phyloP scores from a whole-genome alignment of 2,113 vertebrate genomes.

The Austrofundulus limnaeus region DNA sequence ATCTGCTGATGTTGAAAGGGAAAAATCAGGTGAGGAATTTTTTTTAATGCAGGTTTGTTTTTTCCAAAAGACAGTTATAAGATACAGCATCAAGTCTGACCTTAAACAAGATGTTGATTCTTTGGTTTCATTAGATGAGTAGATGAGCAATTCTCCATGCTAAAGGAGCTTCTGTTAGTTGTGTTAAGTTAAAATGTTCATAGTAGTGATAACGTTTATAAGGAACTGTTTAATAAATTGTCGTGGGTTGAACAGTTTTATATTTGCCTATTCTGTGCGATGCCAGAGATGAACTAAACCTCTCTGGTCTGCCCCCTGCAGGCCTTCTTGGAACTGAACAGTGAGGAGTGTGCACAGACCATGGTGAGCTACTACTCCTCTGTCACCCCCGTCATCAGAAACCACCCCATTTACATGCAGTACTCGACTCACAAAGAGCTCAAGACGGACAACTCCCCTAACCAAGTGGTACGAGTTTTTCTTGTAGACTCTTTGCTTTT shows the following conservation, averaged over 20 bases:
- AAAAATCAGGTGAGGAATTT: slow-evolving; percentile 90
- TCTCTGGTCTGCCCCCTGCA: slow-evolving; percentile 45
- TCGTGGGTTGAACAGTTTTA: neutral
- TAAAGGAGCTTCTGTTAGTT: neutral
- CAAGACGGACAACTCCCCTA: slow-evolving; percentile 94
- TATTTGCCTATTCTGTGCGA: too few relatives aligned
- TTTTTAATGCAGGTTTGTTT: neutral
- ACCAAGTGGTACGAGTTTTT: slow-evolving; percentile 87
- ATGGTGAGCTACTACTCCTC: slow-evolving; percentile 98
- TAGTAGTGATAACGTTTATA: neutral
- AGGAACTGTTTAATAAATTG: neutral
- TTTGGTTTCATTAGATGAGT: slow-evolving; percentile 13
- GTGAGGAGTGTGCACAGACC: slow-evolving; percentile 93
- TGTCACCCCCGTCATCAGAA: slow-evolving; percentile 89
- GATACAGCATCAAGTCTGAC: slow-evolving; percentile 18
- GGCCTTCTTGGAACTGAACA: slow-evolving; percentile 96
- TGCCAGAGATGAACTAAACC: neutral
- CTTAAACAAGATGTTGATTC: slow-evolving; percentile 16
- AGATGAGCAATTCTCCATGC: neutral
- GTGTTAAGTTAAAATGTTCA: neutral
- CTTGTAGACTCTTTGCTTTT: too few relatives aligned
- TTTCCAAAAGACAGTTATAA: neutral
- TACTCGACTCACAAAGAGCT: slow-evolving; percentile 98
- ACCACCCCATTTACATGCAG: slow-evolving; percentile 94
- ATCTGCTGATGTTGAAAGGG: slow-evolving; percentile 96